Evolutionary conservation across 2,113 vertebrate species (phyloP).

Genomic region (Campylomormyrus numenius): DNA sequence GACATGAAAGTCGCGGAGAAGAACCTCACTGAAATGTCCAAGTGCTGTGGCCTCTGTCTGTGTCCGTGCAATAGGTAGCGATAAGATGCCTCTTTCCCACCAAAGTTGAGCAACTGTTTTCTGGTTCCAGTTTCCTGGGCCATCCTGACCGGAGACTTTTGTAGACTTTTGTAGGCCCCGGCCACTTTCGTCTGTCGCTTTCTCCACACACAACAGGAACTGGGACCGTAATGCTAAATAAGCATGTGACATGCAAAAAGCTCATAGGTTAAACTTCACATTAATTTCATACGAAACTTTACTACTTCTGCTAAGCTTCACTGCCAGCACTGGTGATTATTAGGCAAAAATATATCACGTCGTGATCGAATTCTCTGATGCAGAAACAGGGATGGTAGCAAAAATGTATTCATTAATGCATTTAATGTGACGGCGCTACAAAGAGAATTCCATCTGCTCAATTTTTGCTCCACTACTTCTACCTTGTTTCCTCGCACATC

Average conservation of each 20-base stretch:
- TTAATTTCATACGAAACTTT: background rate
- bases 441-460: background rate
- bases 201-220: background rate
- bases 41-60: conserved; percentile 17
- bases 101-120: background rate
- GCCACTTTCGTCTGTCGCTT: background rate
- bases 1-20: conserved; percentile 16
- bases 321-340: background rate
- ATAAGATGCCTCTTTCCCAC: background rate
- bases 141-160: background rate
- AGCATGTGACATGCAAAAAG: background rate
- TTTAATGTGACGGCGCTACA: background rate
- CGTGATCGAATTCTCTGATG: background rate
- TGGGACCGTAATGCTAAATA: background rate
- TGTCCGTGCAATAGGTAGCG: conserved; percentile 4
- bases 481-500: background rate
- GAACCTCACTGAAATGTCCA: conserved; percentile 15
- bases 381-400: background rate
- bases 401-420: background rate
- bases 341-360: background rate
- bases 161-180: background rate
- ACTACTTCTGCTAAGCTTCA: background rate
- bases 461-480: background rate
- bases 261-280: background rate
- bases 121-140: background rate